Conservation (phyloP, 2,888 invertebrate genomes). For the Strigamia maritima region DNA sequence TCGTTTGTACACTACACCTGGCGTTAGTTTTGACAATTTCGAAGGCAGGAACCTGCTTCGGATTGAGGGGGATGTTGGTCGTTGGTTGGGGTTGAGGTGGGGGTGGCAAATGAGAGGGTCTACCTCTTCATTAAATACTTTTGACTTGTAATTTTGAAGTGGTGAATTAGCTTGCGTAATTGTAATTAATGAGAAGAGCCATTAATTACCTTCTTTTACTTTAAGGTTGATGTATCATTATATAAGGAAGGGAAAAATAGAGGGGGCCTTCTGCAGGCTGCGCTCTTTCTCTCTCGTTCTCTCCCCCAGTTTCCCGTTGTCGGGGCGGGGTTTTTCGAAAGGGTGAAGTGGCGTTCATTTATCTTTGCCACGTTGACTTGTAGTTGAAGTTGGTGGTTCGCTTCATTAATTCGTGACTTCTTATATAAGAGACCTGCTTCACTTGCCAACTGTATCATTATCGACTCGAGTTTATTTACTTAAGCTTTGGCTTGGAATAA, state of each 20-base stretch:
- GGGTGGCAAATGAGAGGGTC: constrained; percentile 22
- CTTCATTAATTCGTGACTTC: constrained; percentile 34
- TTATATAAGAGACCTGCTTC: constrained; percentile 28
- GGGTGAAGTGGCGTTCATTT: constrained; percentile 31
- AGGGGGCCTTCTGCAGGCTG: neutral
- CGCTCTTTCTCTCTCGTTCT: constrained; percentile 6
- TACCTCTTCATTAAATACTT: constrained; percentile 34
- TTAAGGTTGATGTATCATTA: constrained; percentile 27
- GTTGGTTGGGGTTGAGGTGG: neutral
- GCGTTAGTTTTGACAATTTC: constrained; percentile 1
- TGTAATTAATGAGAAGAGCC: constrained; percentile 31
- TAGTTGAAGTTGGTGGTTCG: constrained; percentile 34
- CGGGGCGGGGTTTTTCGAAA: constrained; percentile 31
- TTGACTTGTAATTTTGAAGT: constrained; percentile 32
- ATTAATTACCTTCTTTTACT: constrained; percentile 25
- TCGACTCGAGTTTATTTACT: constrained; percentile 26
- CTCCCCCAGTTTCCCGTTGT: constrained; percentile 30
- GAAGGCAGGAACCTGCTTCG: neutral
- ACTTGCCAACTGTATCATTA: constrained; percentile 34
- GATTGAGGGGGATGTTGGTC: neutral
- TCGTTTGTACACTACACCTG: neutral
- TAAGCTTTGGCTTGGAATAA: constrained; percentile 31
- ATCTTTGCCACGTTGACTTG: constrained; percentile 32
- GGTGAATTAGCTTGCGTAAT: constrained; percentile 32
- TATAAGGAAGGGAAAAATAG: constrained; percentile 26